These are phyloP conservation scores for Garra rufa DNA, from an alignment of 2,113 vertebrate genomes.

Conservation along the genomic window DNA sequence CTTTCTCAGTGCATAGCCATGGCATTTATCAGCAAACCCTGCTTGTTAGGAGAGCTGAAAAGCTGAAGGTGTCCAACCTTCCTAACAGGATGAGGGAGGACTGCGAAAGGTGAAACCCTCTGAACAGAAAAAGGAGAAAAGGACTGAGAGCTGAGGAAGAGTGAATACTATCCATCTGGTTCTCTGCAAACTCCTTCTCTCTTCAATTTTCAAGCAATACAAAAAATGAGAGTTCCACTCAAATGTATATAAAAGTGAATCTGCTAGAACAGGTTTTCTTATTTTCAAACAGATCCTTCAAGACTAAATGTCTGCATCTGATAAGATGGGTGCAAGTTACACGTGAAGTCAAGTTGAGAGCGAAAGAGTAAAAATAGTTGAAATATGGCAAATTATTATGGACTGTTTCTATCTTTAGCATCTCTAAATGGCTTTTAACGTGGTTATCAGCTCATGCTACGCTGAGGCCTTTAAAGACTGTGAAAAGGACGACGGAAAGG, in stretches of 20 bases:
- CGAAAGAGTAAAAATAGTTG: neutral
- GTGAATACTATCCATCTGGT: constrained; percentile 3
- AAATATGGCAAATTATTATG: neutral
- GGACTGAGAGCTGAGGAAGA: neutral
- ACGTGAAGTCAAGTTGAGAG: neutral
- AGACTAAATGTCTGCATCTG: neutral
- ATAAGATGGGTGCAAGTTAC: neutral
- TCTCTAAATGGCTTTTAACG: neutral
- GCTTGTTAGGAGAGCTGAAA: constrained; percentile 20
- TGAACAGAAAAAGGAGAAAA: neutral
- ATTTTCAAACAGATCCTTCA: constrained; percentile 12
- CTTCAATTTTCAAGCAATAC: neutral
- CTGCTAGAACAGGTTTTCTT: neutral
- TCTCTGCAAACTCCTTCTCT: neutral
- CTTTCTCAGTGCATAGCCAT: constrained; percentile 51
- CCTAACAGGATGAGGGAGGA: constrained; percentile 28
- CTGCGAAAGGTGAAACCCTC: constrained; percentile 18
- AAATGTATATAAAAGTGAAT: neutral
- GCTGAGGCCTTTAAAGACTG: neutral
- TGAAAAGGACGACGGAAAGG: neutral
- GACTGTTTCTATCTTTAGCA: neutral
- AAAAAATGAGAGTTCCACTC: neutral
- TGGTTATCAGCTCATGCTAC: constrained; percentile 20
- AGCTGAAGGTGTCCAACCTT: constrained; percentile 23
- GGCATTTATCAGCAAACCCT: constrained; percentile 64